phyloP scores from a whole-genome alignment of 2,113 vertebrate species.

The Cinclus mexicanus region DNA sequence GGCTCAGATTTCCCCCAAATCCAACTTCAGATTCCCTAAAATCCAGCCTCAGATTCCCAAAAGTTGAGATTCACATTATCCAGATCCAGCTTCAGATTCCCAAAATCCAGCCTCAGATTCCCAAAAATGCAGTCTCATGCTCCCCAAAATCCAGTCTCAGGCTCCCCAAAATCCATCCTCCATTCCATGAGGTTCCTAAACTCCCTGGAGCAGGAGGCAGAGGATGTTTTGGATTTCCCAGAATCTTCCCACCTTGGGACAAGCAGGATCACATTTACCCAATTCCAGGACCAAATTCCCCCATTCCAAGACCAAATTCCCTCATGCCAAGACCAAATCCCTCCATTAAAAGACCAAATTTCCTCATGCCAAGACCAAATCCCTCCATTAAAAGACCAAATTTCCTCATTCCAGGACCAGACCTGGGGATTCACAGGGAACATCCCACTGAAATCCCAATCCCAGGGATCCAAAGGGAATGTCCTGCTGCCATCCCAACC shows the following conservation, averaged over 20 bases:
- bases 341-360: too few relatives aligned
- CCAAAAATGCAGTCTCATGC: rapidly evolving
- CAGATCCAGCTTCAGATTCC: rapidly evolving
- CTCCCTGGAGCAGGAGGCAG: neutral
- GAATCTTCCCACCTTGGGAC: neutral
- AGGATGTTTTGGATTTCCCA: neutral
- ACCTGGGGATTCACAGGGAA: neutral
- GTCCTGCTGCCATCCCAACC: neutral
- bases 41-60: rapidly evolving
- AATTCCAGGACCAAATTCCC: neutral
- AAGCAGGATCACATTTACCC: too few relatives aligned
- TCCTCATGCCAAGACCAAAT: neutral
- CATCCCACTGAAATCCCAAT: neutral
- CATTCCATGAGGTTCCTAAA: neutral
- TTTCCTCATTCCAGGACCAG: neutral
- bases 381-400: too few relatives aligned
- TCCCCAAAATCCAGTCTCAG: rapidly evolving
- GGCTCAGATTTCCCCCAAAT: neutral
- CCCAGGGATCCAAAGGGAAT: rapidly evolving
- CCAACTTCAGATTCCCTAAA: rapidly evolving
- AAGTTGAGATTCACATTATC: too few relatives aligned
- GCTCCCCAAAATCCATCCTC: neutral
- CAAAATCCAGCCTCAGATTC: rapidly evolving
- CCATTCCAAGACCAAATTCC: neutral
- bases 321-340: neutral